Evolutionary conservation across 2,113 vertebrate genomes (phyloP).

Genomic region (Pionites leucogaster): DNA sequence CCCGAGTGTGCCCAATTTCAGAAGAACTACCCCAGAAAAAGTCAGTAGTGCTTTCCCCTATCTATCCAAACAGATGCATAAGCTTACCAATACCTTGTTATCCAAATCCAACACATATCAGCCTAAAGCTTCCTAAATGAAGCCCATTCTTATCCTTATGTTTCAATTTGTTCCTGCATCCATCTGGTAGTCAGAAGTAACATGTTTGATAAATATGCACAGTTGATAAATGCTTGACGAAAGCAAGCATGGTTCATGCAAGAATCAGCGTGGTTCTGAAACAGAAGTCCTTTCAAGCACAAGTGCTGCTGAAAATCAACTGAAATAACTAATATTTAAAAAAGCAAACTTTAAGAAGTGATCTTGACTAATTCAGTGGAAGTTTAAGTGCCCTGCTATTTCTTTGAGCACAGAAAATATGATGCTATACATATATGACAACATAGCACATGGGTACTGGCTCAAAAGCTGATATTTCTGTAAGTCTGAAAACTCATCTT

Average conservation of each 20-base stretch:
- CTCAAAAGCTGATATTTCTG: background rate
- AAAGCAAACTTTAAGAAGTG: rapidly evolving
- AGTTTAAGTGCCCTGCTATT: background rate
- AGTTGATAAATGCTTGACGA: background rate
- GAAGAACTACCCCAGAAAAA: background rate
- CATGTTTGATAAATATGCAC: background rate
- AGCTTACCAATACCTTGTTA: background rate
- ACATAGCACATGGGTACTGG: background rate
- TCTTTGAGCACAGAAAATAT: background rate
- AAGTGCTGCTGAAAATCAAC: background rate
- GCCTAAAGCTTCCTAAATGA: background rate
- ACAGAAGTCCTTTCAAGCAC: background rate
- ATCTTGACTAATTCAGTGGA: background rate
- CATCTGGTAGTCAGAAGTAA: background rate
- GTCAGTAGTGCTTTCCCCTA: background rate
- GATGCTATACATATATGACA: background rate
- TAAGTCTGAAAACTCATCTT: background rate
- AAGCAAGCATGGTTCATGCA: background rate
- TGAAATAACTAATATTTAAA: background rate
- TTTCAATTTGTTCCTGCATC: background rate
- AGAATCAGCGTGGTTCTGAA: background rate
- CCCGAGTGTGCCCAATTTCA: background rate
- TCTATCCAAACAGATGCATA: background rate
- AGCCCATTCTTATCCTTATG: background rate
- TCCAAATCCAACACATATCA: background rate